Base-by-base conservation (phyloP, 2,888 invertebrate species). In the Horisme vitalbata region DNA sequence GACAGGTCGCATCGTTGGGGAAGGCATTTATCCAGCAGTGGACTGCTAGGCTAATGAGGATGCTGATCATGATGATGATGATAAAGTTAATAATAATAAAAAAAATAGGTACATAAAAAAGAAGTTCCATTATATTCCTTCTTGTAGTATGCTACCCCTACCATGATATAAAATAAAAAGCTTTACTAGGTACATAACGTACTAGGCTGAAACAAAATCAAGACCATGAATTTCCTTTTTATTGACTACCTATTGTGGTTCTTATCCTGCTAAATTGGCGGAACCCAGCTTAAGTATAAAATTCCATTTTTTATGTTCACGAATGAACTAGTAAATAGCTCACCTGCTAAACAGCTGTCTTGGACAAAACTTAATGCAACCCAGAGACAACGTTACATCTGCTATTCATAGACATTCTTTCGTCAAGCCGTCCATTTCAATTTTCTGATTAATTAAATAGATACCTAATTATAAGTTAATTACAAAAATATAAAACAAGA, bases 261-360 rank as follows among this genome's bases (percentile, higher is more conserved):
- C 24, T 23, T 39, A 38, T 49, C 41, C 43, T 44, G 27, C 24
- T 28, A 38, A 44, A 44, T 45, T 35, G n/a, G 44, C 49, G 44
- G 44, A 44, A 49, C 43, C 33, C 44, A 32, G 44, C 34, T 27
- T 32, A 44, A 20, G 15, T 44, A 45, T 39, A 37, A 35, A 49
- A 49, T 39, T 44, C 30, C 26, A 47, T 27, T 49, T 48, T 49
- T 49, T 45, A 31, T 41, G 7, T 28, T 13, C 43, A 31, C 30
- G 10, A 23, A 34, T 35, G 39, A 45, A 44, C 44, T 32, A 49
- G 49, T 49, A 44, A 28, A 39, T 32, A 44, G 35, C 39, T 45
- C 49, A 49, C 49, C 49, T 49, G 49, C 45, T 49, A 28, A 10
- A 44, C 49, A 49, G 44, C 49, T 49, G 49, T 41, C 38, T 35